Conservation (phyloP, 2,797 vertebrate species). For the Moxostoma hubbsi region DNA sequence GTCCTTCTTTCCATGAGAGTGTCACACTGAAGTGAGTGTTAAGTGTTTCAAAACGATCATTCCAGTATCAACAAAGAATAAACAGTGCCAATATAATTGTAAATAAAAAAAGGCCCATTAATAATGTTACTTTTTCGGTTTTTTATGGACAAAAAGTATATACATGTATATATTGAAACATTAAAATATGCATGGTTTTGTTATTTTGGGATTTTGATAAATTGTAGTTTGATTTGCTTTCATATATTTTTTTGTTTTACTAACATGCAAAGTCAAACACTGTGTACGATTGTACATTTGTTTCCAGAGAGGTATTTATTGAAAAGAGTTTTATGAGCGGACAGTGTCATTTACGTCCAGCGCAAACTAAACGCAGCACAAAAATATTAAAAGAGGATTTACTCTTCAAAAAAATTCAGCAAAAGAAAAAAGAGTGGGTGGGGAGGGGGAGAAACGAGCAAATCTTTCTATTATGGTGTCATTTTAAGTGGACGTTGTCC, state of each 20-base stretch:
- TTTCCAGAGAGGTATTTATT: slow-evolving; percentile 81
- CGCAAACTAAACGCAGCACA: slow-evolving; percentile 62
- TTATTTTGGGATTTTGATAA: slow-evolving; percentile 82
- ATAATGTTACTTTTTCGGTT: slow-evolving; percentile 64
- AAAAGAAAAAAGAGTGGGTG: slow-evolving; percentile 44
- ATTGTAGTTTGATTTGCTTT: slow-evolving; percentile 68
- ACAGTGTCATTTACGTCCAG: slow-evolving; percentile 54
- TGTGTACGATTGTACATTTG: slow-evolving; percentile 83
- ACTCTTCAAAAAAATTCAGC: slow-evolving; percentile 13
- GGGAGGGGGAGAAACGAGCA: slow-evolving; percentile 59
- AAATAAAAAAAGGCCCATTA: slow-evolving; percentile 61
- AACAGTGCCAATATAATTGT: slow-evolving; percentile 65
- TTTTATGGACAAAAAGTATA: slow-evolving; percentile 68
- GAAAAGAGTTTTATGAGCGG: slow-evolving; percentile 75
- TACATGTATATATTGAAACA: slow-evolving; percentile 52
- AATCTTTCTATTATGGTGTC: slow-evolving; percentile 69
- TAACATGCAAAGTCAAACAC: slow-evolving; percentile 83
- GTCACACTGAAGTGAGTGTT: slow-evolving; percentile 63
- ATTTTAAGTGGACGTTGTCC: slow-evolving; percentile 69
- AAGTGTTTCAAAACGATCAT: slow-evolving; percentile 74
- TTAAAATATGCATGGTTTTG: slow-evolving; percentile 81
- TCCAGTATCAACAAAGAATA: slow-evolving; percentile 70
- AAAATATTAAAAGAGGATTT: slow-evolving; percentile 59
- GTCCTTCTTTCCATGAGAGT: slow-evolving; percentile 68
- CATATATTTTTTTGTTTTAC: slow-evolving; percentile 72